A percentile compares a stretch with the other conserved stretches of the same genome.
These are phyloP conservation scores for Sthenelais limicola DNA, from an alignment of 2,888 invertebrate species.

Conservation along the genomic window DNA sequence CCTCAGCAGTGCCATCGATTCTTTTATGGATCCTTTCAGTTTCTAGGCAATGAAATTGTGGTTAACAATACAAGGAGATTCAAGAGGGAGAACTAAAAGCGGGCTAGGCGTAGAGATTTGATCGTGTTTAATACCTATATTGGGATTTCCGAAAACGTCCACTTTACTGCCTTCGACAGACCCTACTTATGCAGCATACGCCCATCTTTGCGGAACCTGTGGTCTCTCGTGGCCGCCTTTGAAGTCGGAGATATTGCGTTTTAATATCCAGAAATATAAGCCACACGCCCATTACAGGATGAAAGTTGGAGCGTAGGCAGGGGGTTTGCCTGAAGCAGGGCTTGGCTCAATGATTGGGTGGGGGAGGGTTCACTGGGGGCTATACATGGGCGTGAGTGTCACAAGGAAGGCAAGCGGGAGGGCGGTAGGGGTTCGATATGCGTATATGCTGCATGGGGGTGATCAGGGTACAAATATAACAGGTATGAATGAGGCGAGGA, in stretches of 20 bases:
- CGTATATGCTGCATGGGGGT: not conserved
- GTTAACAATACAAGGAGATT: too few species aligned
- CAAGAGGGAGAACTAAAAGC: too few species aligned
- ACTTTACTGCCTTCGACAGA: too few species aligned
- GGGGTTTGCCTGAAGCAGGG: not conserved
- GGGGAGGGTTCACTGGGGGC: not conserved
- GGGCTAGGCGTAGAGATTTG: too few species aligned
- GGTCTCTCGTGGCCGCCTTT: slow-evolving; percentile 18
- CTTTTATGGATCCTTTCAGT: too few species aligned
- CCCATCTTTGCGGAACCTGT: slow-evolving; percentile 19
- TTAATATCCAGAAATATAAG: slow-evolving; percentile 36
- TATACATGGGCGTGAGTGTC: not conserved
- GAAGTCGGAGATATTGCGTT: slow-evolving; percentile 39
- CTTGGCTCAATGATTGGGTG: not conserved
- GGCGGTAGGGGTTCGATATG: not conserved
- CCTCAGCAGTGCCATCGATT: too few species aligned
- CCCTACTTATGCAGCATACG: slow-evolving; percentile 10
- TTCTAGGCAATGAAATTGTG: too few species aligned
- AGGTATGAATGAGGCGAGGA: not conserved
- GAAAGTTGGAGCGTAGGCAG: not conserved
- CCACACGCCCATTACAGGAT: slow-evolving; percentile 12
- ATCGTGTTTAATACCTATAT: too few species aligned
- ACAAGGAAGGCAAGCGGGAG: not conserved
- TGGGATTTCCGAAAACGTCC: too few species aligned
- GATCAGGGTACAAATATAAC: not conserved